Evolutionary conservation across 2,797 vertebrate species (phyloP), one percentile per base, ranked within the genome.

Genomic region (Artibeus jamaicensis): DNA sequence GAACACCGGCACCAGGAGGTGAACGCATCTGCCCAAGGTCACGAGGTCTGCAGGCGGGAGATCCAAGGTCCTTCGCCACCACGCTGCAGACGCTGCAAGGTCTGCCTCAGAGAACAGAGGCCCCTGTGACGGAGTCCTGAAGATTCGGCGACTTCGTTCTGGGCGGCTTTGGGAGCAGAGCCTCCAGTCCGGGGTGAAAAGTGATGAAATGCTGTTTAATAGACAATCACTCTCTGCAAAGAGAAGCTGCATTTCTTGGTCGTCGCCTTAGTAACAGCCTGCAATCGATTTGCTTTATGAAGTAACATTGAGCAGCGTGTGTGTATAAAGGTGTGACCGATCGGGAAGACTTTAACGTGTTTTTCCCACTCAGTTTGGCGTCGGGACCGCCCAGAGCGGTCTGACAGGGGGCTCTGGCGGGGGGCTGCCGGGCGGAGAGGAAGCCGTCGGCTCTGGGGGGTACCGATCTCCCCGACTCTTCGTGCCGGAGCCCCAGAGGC

Each of bases 401-500:
- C 39, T 42, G 39, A 42, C 39, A 42, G 83, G 65, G 94, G 91
- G 92, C 87, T 86, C 65, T 29, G 78, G 62, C 71, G 7, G 39
- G 50, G 50, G 44, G 48, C 50, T 95, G 93, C 37, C 42, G 73
- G 93, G 74, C 97, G 97, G 77, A 96, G 96, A 76, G 95, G 97
- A 96, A 97, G 96, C 96, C 97, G 97, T 98, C 98, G 98, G 96
- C 97, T 95, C 96, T 96, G 39, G 39, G 39, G 39, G 39, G 39
- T 42, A 42, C 7, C 97, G 98, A 98, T 98, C 95, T 96, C 74
- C 68, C 93, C 95, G 96, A 97, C 94, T 93, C 97, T 96, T n/a
- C n/a, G n/a, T n/a, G n/a, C 97, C 91, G 83, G 95, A 93, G 84
- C 93, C 93, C 84, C 91, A 96, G 92, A 93, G 95, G 82, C 4